phyloP scores from a whole-genome alignment of 1,140 invertebrate genomes.

The Wasmannia auropunctata region DNA sequence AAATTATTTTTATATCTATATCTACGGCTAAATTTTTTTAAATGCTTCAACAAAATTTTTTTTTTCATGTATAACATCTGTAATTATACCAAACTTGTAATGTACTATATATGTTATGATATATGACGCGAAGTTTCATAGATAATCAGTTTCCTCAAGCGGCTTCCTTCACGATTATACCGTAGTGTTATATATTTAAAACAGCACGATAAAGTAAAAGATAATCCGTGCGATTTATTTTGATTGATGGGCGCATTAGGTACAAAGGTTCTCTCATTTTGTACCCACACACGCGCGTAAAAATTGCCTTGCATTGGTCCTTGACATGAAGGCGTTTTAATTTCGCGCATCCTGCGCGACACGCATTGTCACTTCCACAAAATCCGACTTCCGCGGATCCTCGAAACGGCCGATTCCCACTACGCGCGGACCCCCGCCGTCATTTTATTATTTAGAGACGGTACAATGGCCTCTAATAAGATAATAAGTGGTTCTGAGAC shows the following conservation, averaged over 20 bases:
- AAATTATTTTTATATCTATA: too few species aligned
- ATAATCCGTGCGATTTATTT: background rate
- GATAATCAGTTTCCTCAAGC: background rate
- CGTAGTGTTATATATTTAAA: too few species aligned
- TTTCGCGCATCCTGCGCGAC: background rate
- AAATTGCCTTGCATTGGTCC: background rate
- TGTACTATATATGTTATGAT: background rate
- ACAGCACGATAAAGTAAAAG: background rate
- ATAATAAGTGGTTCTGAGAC: slow-evolving; percentile 42
- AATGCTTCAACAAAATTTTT: too few species aligned
- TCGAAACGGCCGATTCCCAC: slow-evolving; percentile 2
- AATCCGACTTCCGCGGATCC: background rate
- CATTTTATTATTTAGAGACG: slow-evolving; percentile 53
- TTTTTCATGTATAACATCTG: background rate
- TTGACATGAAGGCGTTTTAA: background rate
- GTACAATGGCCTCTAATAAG: slow-evolving; percentile 54
- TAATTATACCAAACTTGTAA: background rate
- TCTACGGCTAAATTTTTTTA: too few species aligned
- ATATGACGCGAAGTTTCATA: background rate
- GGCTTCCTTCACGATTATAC: background rate
- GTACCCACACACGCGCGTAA: too few species aligned
- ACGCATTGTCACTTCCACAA: background rate
- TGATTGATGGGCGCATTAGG: background rate
- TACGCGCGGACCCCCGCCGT: slow-evolving; percentile 6
- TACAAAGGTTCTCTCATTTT: background rate